These are phyloP conservation scores for Scelioninae gen. 2 DNA, from an alignment of 2,888 invertebrate species.

Conservation along the genomic window DNA sequence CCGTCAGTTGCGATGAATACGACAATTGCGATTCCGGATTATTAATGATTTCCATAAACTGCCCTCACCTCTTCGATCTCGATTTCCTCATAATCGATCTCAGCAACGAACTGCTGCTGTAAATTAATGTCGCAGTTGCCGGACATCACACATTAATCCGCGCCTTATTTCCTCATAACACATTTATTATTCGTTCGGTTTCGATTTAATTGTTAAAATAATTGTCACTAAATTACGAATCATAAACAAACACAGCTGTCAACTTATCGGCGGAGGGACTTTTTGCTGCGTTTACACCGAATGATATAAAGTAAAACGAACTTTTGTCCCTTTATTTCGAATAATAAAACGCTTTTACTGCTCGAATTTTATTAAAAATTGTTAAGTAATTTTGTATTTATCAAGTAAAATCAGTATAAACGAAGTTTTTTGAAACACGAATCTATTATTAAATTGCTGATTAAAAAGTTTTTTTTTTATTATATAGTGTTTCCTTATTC, in stretches of 20 bases:
- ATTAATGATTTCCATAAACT: neutral
- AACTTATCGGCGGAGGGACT: slow-evolving; percentile 28
- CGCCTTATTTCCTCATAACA: slow-evolving; percentile 16
- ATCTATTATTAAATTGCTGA: too few relatives aligned
- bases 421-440: too few relatives aligned
- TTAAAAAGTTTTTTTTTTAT: too few relatives aligned
- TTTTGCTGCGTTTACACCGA: neutral
- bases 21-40: too few relatives aligned
- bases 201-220: neutral
- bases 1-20: too few relatives aligned
- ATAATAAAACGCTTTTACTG: too few relatives aligned
- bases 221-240: neutral
- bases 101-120: slow-evolving; percentile 81
- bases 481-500: too few relatives aligned
- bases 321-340: too few relatives aligned
- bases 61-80: slow-evolving; percentile 82
- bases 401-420: too few relatives aligned
- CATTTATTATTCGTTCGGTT: slow-evolving; percentile 28
- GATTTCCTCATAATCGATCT: slow-evolving; percentile 87
- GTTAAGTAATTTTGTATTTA: too few relatives aligned
- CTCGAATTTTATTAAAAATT: too few relatives aligned
- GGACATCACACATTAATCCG: slow-evolving; percentile 46
- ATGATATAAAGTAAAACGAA: too few relatives aligned
- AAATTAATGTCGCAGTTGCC: slow-evolving; percentile 44
- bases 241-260: slow-evolving; percentile 22